Conservation (phyloP, 2,113 vertebrate species). For the Catharus bicknelli region DNA sequence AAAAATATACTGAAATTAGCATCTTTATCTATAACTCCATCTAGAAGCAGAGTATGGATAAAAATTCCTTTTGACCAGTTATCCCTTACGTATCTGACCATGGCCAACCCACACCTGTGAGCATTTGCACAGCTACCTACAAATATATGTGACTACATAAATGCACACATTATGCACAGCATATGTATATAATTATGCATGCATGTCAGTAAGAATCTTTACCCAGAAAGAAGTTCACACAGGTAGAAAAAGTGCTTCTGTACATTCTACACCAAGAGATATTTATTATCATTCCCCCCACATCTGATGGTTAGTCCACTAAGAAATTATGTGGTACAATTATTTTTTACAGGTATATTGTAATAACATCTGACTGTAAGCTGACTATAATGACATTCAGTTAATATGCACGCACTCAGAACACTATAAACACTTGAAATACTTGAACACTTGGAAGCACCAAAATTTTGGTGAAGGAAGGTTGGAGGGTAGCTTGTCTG, state of each 20-base stretch:
- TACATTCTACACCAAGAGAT: not conserved
- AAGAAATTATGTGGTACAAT: not conserved
- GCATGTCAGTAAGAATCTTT: not conserved
- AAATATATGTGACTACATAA: not conserved
- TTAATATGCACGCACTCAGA: not conserved
- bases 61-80: not conserved
- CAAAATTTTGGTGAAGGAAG: not conserved
- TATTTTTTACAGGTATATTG: not conserved
- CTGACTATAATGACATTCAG: not conserved
- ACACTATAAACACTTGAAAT: not conserved
- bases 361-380: not conserved
- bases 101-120: not conserved
- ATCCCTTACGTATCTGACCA: not conserved
- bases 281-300: not conserved
- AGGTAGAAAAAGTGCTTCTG: not conserved
- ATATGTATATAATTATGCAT: not conserved
- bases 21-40: not conserved
- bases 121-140: not conserved
- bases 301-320: not conserved
- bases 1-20: not conserved
- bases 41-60: not conserved
- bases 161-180: not conserved
- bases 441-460: not conserved
- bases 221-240: not conserved
- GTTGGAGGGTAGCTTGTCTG: accelerated